Percentiles rank a stretch among this genome's conserved stretches.
These are phyloP conservation scores for Galagoides demidoff DNA, from an alignment of 2,797 vertebrate genomes.

Conservation along the genomic window DNA sequence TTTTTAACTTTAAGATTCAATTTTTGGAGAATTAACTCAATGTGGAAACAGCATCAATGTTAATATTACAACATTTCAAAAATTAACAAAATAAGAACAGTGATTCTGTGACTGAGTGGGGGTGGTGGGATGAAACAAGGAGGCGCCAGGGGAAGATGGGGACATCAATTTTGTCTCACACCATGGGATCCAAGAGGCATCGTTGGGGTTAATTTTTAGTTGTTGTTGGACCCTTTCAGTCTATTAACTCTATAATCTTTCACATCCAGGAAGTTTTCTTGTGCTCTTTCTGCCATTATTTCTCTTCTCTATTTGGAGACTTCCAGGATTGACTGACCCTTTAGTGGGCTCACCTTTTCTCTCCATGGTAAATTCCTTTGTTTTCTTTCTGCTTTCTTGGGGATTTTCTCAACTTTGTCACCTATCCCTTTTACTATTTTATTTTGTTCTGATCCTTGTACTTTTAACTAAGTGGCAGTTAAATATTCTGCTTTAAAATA, in stretches of 20 bases:
- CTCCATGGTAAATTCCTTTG: not conserved
- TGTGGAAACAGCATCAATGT: not conserved
- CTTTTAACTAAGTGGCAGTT: not conserved
- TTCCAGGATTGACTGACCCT: rapidly evolving
- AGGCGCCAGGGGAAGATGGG: no score
- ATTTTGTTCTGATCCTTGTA: not conserved
- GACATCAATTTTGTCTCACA: not conserved
- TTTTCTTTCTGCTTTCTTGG: not conserved
- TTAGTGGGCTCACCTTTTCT: rapidly evolving
- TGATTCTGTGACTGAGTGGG: rapidly evolving
- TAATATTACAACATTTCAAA: not conserved
- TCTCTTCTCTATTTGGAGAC: not conserved
- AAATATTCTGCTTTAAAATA: not conserved
- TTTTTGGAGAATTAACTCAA: not conserved
- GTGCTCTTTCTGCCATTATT: not conserved
- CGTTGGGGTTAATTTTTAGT: no score
- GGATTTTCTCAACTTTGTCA: not conserved
- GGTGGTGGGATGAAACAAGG: not conserved
- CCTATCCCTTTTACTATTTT: not conserved
- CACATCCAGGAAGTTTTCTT: not conserved
- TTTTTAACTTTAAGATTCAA: not conserved
- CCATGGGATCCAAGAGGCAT: not conserved
- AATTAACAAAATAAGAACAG: not conserved
- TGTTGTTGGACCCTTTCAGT: not conserved
- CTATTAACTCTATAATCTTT: not conserved